Evolutionary conservation across 2,797 vertebrate genomes (phyloP), one percentile per base, ranked within the genome.

Genomic region (Coregonus sp.): DNA sequence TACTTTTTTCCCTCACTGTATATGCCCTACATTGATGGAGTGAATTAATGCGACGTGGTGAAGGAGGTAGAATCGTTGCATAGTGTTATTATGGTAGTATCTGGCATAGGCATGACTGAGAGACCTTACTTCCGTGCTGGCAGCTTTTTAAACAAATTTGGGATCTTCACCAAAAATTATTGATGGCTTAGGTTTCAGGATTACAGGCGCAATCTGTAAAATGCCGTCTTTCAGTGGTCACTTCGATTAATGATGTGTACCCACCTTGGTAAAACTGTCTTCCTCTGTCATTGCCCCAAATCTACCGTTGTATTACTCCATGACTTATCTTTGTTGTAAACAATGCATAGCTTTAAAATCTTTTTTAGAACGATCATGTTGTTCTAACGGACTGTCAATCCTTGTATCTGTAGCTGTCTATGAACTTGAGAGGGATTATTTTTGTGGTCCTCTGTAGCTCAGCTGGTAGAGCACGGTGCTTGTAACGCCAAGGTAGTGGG

Each of bases 31-130:
- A 6, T 5, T 59, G 71, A 54, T 31, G 29, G 54, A 5, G 20
- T 33, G 71, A 73, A 16, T 31, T 31, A 5, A 65, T 29, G 54
- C 51, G 1, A 71, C 68, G 33, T 73, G 91, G 91, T 82, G 86
- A 89, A 88, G 87, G 92, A 93, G 92, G 92, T 92, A 92, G 92
- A 92, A 87, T 82, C 75, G 82, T 86, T 84, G 74, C 54, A 74
- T 81, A 73, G 85, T 77, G 82, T 71, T 70, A 33, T 33, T 33
- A 76, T 77, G 71, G 78, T 77, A 14, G 78, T 59, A 81, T 84
- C 86, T 25, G 25, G 25, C 25, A 25, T 25, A 25, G 25, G 25
- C 25, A 25, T 25, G 25, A 25, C 25, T 25, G 25, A 25, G 25
- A 25, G 25, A 25, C 25, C 25, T 25, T 25, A 25, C 25, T 25